Evolutionary conservation across 2,113 vertebrate genomes (phyloP).

Genomic region (Crotalus viridis): DNA sequence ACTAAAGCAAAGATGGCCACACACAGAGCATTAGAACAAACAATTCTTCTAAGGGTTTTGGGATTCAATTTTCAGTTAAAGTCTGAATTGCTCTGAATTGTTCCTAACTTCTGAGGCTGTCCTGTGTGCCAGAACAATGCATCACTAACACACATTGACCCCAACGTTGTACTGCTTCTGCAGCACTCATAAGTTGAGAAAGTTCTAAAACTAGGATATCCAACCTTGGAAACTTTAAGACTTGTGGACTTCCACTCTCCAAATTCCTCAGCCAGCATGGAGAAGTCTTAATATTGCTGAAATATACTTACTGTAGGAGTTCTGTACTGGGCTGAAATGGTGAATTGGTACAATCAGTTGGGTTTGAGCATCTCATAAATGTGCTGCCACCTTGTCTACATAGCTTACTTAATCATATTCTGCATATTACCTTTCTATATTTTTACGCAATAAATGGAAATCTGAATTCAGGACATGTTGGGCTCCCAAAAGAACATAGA

Average conservation of each 20-base stretch:
- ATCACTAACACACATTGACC: no score
- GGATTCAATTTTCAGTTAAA: neutral
- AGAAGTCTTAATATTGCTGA: neutral
- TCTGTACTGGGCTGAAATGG: neutral
- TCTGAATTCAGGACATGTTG: constrained; percentile 9
- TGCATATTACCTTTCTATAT: constrained; percentile 5
- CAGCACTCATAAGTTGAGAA: neutral
- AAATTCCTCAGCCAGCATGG: neutral
- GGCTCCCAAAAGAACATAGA: neutral
- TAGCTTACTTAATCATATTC: constrained; percentile 19
- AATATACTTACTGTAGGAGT: neutral
- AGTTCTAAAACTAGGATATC: neutral
- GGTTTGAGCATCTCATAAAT: constrained; percentile 14
- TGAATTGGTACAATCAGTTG: neutral
- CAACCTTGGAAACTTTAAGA: neutral
- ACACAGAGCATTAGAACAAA: neutral
- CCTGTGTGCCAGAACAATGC: neutral
- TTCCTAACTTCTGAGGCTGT: neutral
- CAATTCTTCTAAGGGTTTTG: neutral
- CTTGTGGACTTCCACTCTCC: neutral
- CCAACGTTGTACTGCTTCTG: neutral
- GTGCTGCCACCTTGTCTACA: neutral
- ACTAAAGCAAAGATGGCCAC: neutral
- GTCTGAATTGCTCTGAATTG: neutral
- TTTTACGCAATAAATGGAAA: constrained; percentile 11